phyloP scores from a whole-genome alignment of 1,140 invertebrate genomes.

The Araneus ventricosus region DNA sequence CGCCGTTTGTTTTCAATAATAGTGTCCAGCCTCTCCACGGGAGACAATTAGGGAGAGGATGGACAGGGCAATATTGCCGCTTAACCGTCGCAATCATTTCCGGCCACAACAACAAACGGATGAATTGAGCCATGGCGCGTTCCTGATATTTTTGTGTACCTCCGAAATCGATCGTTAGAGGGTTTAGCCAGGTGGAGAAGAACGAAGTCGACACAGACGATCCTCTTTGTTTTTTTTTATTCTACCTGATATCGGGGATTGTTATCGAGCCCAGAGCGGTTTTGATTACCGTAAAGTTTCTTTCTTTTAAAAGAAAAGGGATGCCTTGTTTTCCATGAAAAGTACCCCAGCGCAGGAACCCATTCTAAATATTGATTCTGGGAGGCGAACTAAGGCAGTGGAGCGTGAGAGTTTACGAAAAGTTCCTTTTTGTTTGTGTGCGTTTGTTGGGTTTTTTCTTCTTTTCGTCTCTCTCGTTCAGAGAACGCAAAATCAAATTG shows the following conservation, averaged over 20 bases:
- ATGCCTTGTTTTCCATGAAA: not conserved
- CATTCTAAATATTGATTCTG: conserved; percentile 1
- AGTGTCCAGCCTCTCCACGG: not conserved
- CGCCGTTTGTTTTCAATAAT: not conserved
- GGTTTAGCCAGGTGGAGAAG: not conserved
- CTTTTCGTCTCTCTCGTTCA: not conserved
- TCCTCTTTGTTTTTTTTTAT: not conserved
- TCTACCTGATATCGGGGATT: not conserved
- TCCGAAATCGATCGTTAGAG: not conserved
- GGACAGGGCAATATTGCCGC: not conserved
- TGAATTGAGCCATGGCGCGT: not conserved
- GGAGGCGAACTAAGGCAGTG: not conserved
- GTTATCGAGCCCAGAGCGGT: not conserved
- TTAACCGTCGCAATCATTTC: not conserved
- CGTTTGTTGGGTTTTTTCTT: not conserved
- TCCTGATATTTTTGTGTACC: not conserved
- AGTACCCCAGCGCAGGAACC: not conserved
- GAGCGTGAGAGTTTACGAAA: not conserved
- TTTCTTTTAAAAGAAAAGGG: not conserved
- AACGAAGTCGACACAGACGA: conserved; percentile 24
- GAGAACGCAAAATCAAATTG: not conserved
- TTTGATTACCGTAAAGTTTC: not conserved
- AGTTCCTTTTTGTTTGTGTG: not conserved
- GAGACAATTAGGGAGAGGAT: not conserved
- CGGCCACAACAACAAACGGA: not conserved